Evolutionary conservation across 2,888 invertebrate species (phyloP).

Genomic region (Automeris io): DNA sequence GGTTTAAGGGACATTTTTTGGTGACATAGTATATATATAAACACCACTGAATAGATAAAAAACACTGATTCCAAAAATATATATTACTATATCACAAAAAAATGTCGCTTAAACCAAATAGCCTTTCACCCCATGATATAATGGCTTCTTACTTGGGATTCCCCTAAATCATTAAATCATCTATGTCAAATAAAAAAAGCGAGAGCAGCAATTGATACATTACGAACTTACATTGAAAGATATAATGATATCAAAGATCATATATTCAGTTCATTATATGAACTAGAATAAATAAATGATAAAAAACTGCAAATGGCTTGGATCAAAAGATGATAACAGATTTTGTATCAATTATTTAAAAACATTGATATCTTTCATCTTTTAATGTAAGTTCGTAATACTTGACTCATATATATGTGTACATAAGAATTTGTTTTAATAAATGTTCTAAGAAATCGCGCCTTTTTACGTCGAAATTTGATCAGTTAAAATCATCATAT

Average conservation of each 20-base stretch:
- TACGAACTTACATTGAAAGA: constrained; percentile 3
- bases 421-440: no score
- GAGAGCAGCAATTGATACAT: constrained; percentile 1
- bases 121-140: no score
- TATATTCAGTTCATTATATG: constrained; percentile 7
- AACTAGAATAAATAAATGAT: neutral
- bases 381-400: neutral
- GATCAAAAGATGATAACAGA: neutral
- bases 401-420: no score
- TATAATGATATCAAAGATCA: constrained; percentile 1
- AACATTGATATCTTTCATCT: neutral
- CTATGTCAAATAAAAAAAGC: constrained; percentile 1
- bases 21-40: no score
- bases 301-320: constrained; percentile 1
- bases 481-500: neutral
- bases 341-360: no score
- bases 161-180: neutral
- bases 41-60: no score
- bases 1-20: no score
- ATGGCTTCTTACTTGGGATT: no score
- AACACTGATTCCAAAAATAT: no score
- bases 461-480: neutral
- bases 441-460: no score
- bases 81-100: no score
- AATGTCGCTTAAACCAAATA: no score